Conservation (phyloP, 2,113 vertebrate genomes). For the human region DNA sequence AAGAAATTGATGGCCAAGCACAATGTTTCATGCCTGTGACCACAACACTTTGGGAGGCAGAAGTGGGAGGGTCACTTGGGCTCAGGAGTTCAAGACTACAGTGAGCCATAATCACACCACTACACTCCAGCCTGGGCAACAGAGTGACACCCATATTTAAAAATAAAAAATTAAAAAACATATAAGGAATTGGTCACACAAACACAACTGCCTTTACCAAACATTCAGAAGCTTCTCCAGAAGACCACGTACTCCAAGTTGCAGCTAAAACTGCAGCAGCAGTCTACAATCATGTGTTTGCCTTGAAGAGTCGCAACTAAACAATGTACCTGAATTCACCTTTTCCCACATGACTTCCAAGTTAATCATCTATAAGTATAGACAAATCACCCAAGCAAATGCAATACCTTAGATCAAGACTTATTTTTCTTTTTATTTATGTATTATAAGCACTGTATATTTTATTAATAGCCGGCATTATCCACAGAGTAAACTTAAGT, state of each 20-base stretch:
- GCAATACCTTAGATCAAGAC: background rate
- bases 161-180: too few relatives aligned
- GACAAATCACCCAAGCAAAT: background rate
- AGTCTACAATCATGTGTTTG: rapidly evolving
- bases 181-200: background rate
- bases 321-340: rapidly evolving
- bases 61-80: too few relatives aligned
- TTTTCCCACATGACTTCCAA: background rate
- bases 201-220: background rate
- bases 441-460: background rate
- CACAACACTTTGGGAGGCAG: too few relatives aligned
- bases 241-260: rapidly evolving
- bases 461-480: background rate
- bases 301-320: background rate
- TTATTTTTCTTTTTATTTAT: background rate
- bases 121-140: too few relatives aligned
- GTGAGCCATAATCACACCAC: too few relatives aligned
- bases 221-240: background rate
- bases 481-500: background rate
- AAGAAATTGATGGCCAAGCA: background rate
- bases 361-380: background rate
- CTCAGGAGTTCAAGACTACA: too few relatives aligned
- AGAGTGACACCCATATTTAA: too few relatives aligned
- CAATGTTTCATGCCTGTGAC: too few relatives aligned
- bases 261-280: too few relatives aligned